A percentile compares a stretch with the other conserved stretches of the same genome.
These are phyloP conservation scores for Numida meleagris DNA, from an alignment of 2,113 vertebrate genomes.

Conservation along the genomic window DNA sequence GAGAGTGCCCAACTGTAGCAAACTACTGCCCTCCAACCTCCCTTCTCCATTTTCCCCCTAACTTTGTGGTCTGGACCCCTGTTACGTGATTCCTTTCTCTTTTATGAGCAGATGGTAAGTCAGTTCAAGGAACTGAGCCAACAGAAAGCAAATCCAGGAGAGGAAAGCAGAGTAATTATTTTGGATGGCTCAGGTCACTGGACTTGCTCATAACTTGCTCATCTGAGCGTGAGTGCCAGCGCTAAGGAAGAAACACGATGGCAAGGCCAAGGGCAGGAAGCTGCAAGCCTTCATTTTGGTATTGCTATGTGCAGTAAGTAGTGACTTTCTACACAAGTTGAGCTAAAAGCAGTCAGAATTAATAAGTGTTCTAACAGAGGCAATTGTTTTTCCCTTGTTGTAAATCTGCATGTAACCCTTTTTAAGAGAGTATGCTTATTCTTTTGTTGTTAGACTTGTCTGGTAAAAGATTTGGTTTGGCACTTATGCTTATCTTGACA, in stretches of 20 bases:
- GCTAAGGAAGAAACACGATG: not conserved
- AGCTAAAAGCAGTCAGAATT: not conserved
- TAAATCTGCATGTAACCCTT: not conserved
- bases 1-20: not conserved
- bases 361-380: not conserved
- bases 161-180: conserved; percentile 17
- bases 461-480: not conserved
- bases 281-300: not conserved
- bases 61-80: not conserved
- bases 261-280: not conserved
- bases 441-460: not conserved
- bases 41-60: not conserved
- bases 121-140: conserved; percentile 1
- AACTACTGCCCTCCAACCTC: fast-evolving
- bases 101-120: conserved; percentile 13
- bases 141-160: not conserved
- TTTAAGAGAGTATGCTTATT: not conserved
- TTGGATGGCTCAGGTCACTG: not conserved
- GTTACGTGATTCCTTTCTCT: not conserved
- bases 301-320: not conserved
- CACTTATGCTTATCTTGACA: not conserved
- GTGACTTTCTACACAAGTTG: not conserved
- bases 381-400: not conserved
- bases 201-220: not conserved
- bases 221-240: not conserved